Base-by-base conservation (phyloP, 2,888 invertebrate species). In the Drosophila phalerata region DNA sequence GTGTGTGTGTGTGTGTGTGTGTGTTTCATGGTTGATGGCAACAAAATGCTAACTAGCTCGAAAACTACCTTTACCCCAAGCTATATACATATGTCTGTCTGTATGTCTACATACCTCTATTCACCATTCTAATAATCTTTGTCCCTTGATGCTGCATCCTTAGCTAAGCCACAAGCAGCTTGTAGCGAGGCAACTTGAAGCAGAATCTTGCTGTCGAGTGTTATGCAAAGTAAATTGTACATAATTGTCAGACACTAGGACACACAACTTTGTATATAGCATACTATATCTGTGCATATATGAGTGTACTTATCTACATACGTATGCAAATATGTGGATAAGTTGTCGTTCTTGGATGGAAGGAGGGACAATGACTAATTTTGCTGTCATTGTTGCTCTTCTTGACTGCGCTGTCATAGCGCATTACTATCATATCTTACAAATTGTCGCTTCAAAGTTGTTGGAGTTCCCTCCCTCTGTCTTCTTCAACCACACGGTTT, bases 211-310 rank as follows among this genome's bases (percentile, higher is more conserved):
- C 72, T 70, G 68, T 86, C 48, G 73, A 88, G 84, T 80, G 84
- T 88, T 84, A 84, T 84, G 84, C 88, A 85, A 84, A 84, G 86
- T 84, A 80, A 84, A 85, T 84, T 84, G 78, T 88, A 85, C 86
- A 85, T 84, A 88, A 84, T 84, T 84, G 86, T 85, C 75, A 73
- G 86, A 68, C 76, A 81, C 69, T 73, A 30, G 66, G 63, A 60
- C 66, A 64, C 40, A 65, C 28, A 45, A 42, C 22, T 25, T 22
- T 5, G 4, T 22, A 28, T 19, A 30, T 22, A 4, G 4, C 17
- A 28, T 19, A 30, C 40, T 22, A 13, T 28, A 47, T 42, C 38
- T 40, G 10, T 11, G 28, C 30, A 22, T 61, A 49, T 70, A 61
- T 71, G 22, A 45, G 55, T 38, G 52, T 30, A 61, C 63, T 69